Conservation (phyloP, 2,113 vertebrate genomes). For the Tragelaphus strepsiceros region DNA sequence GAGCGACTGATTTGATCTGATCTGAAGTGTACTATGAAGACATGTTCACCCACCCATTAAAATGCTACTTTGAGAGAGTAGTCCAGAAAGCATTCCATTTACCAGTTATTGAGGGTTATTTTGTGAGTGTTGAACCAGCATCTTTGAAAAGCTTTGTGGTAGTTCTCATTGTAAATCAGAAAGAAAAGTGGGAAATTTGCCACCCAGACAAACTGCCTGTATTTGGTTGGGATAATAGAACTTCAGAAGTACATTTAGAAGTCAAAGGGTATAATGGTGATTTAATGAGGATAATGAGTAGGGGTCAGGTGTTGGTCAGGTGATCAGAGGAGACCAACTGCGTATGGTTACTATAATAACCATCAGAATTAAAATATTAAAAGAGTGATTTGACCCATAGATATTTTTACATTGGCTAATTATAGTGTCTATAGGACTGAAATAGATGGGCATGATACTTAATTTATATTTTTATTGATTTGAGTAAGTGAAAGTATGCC, state of each 20-base stretch:
- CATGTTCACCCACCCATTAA: not conserved
- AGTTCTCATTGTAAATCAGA: not conserved
- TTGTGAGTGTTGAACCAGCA: not conserved
- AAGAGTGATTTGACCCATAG: not conserved
- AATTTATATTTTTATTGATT: not conserved
- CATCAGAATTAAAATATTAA: not conserved
- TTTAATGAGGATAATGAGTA: not conserved
- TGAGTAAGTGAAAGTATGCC: not conserved
- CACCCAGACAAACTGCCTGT: not conserved
- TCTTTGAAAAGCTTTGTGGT: not conserved
- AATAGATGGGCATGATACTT: not conserved
- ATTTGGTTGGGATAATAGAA: not conserved
- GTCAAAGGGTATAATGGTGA: not conserved
- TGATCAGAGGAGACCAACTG: not conserved
- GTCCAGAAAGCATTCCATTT: not conserved
- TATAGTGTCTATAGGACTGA: not conserved
- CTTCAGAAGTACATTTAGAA: not conserved
- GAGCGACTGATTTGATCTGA: no score
- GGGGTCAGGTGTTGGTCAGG: not conserved
- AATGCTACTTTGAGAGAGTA: not conserved
- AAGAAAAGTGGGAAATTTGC: not conserved
- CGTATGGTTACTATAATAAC: not conserved
- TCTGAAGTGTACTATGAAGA: not conserved
- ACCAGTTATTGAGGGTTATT: not conserved
- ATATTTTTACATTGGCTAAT: not conserved